A percentile compares a stretch with the other conserved stretches of the same genome.
Conservation (phyloP, 2,797 vertebrate species). For the Myotis planiceps region DNA sequence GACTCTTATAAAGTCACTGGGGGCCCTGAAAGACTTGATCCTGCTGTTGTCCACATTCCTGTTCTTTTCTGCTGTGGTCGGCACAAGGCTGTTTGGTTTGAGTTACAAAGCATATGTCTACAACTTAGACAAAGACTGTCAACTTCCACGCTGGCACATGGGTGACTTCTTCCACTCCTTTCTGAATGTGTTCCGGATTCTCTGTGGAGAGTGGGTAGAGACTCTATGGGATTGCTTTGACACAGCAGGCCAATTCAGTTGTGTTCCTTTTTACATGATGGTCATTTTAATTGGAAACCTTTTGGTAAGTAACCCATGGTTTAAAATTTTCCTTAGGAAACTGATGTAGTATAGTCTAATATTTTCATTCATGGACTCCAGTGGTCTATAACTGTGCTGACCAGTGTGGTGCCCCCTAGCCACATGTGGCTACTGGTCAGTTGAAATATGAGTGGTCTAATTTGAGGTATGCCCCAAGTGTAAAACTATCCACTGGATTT, state of each 20-base stretch:
- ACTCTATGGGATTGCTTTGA: constrained; percentile 96
- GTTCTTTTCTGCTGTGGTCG: constrained; percentile 94
- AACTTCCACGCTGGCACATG: constrained; percentile 93
- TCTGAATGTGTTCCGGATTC: constrained; percentile 92
- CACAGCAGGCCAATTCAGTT: constrained; percentile 85
- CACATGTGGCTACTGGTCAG: not conserved
- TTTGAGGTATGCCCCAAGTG: not conserved
- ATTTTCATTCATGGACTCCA: not conserved
- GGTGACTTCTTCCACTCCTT: constrained; percentile 93
- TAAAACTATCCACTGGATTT: not conserved
- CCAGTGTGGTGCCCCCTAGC: not conserved
- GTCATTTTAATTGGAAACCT: constrained; percentile 95
- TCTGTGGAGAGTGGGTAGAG: constrained; percentile 96
- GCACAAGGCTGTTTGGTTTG: constrained; percentile 91
- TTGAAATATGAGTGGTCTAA: not conserved
- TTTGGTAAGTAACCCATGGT: constrained; percentile 78
- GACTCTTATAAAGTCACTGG: constrained; percentile 91
- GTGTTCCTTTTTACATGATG: constrained; percentile 92
- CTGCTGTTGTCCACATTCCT: constrained; percentile 91
- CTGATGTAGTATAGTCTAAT: not conserved
- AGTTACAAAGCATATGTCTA: constrained; percentile 85
- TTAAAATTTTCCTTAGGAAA: not conserved
- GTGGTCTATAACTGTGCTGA: not conserved
- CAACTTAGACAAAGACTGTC: constrained; percentile 80
- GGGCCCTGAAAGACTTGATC: constrained; percentile 90